A percentile compares a stretch with the other conserved stretches of the same genome.
Evolutionary conservation across 2,888 invertebrate species (phyloP).

Genomic region (Luffia ferchaultella): DNA sequence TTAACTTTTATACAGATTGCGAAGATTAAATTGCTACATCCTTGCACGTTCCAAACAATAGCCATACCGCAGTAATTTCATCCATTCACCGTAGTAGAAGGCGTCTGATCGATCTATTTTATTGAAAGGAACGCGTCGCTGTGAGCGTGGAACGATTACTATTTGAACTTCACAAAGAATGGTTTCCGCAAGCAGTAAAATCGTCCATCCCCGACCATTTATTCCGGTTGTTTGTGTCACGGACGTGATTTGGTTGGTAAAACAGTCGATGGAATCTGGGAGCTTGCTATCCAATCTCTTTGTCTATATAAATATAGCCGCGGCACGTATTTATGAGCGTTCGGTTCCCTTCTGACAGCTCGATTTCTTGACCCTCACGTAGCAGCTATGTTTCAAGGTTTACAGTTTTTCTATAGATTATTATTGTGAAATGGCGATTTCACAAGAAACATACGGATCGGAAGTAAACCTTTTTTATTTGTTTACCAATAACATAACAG

Average conservation of each 20-base stretch:
- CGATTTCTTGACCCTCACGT: background rate
- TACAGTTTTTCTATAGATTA: background rate
- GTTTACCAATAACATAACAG: too few species aligned
- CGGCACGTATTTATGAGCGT: background rate
- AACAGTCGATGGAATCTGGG: background rate
- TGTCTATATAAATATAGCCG: background rate
- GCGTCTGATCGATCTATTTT: background rate
- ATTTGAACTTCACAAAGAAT: constrained; percentile 2
- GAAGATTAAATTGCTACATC: background rate
- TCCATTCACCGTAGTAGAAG: background rate
- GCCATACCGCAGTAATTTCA: background rate
- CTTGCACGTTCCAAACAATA: background rate
- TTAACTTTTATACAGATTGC: background rate
- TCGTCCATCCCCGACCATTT: constrained; percentile 2
- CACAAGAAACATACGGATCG: too few species aligned
- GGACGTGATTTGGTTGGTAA: background rate
- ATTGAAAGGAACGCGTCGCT: background rate
- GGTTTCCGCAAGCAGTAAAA: constrained; percentile 5
- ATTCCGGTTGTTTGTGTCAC: background rate
- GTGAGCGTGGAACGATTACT: constrained; percentile 11
- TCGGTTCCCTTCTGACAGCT: background rate
- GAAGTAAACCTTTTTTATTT: too few species aligned
- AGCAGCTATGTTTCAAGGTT: background rate
- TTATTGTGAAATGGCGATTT: too few species aligned
- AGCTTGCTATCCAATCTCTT: background rate